Base-by-base conservation (phyloP, 2,797 vertebrate genomes). In the Leptoclinus maculatus region DNA sequence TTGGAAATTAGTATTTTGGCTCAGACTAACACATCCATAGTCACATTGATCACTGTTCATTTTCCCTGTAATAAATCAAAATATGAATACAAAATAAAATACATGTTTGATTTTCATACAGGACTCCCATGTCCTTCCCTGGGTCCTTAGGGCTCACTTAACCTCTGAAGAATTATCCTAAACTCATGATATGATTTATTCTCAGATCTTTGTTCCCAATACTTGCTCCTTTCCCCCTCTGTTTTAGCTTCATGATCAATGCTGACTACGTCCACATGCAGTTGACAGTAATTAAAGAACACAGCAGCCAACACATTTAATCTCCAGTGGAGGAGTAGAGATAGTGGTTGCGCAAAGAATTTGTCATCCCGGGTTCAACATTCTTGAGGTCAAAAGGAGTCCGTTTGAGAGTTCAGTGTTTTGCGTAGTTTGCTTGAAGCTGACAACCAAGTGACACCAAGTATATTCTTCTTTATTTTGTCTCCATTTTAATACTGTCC, bases 301-400 rank as follows among this genome's bases (percentile, higher is more conserved):
- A 32, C 60, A 54, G 69, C 51, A 83, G 62, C 58, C 66, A 64
- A 45, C 25, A 9, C 36, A 49, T 59, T 71, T 65, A 39, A 65
- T 58, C 21, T 43, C 49, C 19, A 47, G 43, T 3, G 38, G 36
- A 76, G 47, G 57, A 73, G 71, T 10, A 9, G 64, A 72, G 84
- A 65, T 19, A 49, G 60, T 34, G 76, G 66, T 77, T 78, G 27
- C 6, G 29, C 51, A 74, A 92, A 84, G 68, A 82, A 91, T 87
- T 67, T 90, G 38, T 72, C 83, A 62, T 63, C 64, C 23, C 2
- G 21, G 68, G 87, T 86, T 92, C 66, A 90, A 87, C 78, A 89
- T 89, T 91, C 77, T 79, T 87, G 83, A 86, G 90, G 89, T 89
- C 80, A 76, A 54, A 82, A 64, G 25, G 47, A 73, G 60, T 41